Evolutionary conservation across 2,797 vertebrate species (phyloP).

Genomic region (Anguilla obscura): DNA sequence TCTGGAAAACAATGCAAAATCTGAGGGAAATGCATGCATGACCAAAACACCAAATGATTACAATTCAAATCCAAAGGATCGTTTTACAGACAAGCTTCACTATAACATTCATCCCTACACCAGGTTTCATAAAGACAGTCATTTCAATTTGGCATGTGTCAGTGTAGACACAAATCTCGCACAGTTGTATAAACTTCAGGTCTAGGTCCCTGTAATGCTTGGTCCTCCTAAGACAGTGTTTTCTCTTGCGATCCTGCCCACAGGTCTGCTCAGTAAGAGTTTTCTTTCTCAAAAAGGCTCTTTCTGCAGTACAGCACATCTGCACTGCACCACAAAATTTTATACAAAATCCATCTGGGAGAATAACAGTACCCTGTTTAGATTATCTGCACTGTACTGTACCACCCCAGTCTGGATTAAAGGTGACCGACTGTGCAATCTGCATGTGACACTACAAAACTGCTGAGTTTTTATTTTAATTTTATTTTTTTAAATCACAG

Average conservation of each 20-base stretch:
- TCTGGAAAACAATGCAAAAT: neutral
- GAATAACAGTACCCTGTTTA: neutral
- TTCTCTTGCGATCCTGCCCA: neutral
- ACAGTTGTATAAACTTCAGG: neutral
- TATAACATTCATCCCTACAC: neutral
- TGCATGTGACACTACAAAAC: neutral
- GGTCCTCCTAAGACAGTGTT: neutral
- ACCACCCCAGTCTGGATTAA: slow-evolving; percentile 9
- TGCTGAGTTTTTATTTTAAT: too few species aligned
- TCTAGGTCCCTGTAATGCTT: neutral
- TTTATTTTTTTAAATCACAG: too few species aligned
- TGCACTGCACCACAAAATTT: neutral
- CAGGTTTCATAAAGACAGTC: neutral
- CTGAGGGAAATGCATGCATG: neutral
- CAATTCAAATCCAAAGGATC: neutral
- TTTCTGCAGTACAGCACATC: neutral
- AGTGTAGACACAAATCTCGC: neutral
- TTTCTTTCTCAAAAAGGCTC: neutral
- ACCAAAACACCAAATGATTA: neutral
- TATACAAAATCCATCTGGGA: neutral
- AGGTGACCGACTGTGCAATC: neutral
- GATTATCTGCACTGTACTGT: neutral
- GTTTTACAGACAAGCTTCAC: neutral
- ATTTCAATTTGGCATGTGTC: slow-evolving; percentile 6
- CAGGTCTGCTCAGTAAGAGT: neutral